A percentile compares a stretch with the other conserved stretches of the same genome.
These are phyloP conservation scores for Synchiropus splendidus DNA, from an alignment of 2,113 vertebrate species.

Conservation along the genomic window DNA sequence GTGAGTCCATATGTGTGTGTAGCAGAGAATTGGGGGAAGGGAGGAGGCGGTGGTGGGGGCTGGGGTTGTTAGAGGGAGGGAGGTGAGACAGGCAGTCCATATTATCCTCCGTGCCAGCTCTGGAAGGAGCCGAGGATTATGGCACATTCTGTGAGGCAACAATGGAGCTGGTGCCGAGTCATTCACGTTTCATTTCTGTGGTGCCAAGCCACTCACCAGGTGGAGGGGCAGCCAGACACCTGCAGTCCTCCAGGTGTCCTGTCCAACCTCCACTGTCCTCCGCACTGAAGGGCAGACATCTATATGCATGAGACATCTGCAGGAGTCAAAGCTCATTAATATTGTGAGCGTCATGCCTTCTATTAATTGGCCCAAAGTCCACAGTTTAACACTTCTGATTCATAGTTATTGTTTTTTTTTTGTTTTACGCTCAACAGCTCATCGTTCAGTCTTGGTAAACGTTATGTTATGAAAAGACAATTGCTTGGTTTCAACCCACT, in stretches of 20 bases:
- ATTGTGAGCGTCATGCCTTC: slow-evolving; percentile 30
- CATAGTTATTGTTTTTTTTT: too few species aligned
- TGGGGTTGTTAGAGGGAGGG: slow-evolving; percentile 30
- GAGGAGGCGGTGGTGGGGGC: slow-evolving; percentile 14
- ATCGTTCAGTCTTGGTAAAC: too few species aligned
- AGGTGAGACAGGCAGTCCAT: slow-evolving; percentile 45
- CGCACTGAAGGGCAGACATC: too few species aligned
- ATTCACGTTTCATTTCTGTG: slow-evolving; percentile 66
- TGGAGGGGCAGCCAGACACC: slow-evolving; percentile 28
- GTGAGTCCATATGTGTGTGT: slow-evolving; percentile 45
- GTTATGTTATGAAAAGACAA: too few species aligned
- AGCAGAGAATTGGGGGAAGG: slow-evolving; percentile 23
- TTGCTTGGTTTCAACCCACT: too few species aligned
- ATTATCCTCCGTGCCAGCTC: slow-evolving; percentile 61
- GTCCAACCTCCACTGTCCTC: slow-evolving; percentile 44
- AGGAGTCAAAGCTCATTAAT: slow-evolving; percentile 54
- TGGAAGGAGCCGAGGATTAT: slow-evolving; percentile 75
- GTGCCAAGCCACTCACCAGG: slow-evolving; percentile 55
- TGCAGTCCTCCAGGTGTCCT: slow-evolving; percentile 50
- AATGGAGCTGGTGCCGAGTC: slow-evolving; percentile 63
- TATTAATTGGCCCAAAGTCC: too few species aligned
- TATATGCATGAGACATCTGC: too few species aligned
- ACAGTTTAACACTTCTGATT: too few species aligned
- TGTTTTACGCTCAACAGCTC: too few species aligned
- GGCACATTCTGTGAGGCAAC: slow-evolving; percentile 73